phyloP scores from a whole-genome alignment of 2,113 vertebrate genomes.

The Sula dactylatra region DNA sequence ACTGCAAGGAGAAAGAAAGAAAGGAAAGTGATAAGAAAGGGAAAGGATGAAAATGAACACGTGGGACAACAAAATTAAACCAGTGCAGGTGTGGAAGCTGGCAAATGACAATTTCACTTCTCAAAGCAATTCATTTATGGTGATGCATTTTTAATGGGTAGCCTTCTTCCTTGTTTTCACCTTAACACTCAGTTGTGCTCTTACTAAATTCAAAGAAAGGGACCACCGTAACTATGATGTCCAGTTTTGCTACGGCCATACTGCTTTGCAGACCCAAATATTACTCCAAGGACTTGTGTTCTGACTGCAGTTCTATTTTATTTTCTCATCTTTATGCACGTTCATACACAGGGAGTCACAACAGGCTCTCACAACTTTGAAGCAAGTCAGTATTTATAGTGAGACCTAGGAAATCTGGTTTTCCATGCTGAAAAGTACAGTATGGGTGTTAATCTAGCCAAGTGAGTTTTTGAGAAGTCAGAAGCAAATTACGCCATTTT shows the following conservation, averaged over 20 bases:
- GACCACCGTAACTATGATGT: neutral
- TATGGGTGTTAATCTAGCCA: neutral
- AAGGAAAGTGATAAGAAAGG: neutral
- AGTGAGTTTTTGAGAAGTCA: neutral
- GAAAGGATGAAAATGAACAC: neutral
- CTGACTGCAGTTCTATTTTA: neutral
- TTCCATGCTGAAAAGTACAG: neutral
- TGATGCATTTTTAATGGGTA: neutral
- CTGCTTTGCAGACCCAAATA: neutral
- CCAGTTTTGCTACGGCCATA: neutral
- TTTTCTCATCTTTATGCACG: neutral
- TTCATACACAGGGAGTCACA: neutral
- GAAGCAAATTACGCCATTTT: neutral
- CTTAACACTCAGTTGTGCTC: neutral
- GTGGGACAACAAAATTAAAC: neutral
- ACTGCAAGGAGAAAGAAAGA: neutral
- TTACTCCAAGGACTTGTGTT: neutral
- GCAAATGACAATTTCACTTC: neutral
- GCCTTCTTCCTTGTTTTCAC: neutral
- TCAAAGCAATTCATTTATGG: neutral
- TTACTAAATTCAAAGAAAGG: neutral
- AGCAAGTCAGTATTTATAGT: neutral
- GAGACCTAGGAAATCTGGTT: neutral
- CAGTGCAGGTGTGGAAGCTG: neutral
- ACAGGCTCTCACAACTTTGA: neutral